Evolutionary conservation across 2,888 invertebrate species (phyloP).

Genomic region (Abrostola triplasia): DNA sequence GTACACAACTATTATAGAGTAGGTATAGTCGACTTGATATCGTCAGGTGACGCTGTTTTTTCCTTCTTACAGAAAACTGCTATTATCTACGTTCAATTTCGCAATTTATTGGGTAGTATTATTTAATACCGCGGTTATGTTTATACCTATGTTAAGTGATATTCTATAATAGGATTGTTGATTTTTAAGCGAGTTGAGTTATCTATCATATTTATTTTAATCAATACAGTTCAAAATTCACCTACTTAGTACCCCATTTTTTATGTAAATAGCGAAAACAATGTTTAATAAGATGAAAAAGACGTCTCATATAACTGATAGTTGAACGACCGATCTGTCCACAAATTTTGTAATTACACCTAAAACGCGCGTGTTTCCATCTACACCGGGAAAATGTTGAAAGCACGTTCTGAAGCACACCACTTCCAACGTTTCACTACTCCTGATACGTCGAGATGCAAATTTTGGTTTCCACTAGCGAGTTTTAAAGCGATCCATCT

Average conservation of each 20-base stretch:
- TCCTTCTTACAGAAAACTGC: not conserved
- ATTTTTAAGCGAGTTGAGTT: too few relatives aligned
- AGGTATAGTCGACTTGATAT: slow-evolving; percentile 35
- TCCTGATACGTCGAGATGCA: slow-evolving; percentile 67
- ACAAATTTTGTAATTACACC: slow-evolving; percentile 43
- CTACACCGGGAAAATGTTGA: slow-evolving; percentile 36
- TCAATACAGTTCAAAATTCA: too few relatives aligned
- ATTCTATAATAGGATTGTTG: too few relatives aligned
- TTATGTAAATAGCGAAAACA: too few relatives aligned
- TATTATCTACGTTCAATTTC: too few relatives aligned
- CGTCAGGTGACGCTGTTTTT: slow-evolving; percentile 30
- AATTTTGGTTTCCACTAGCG: slow-evolving; percentile 69
- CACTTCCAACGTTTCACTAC: slow-evolving; percentile 56
- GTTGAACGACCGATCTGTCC: slow-evolving; percentile 16
- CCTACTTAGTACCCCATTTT: too few relatives aligned
- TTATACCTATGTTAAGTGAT: too few relatives aligned
- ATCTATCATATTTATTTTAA: too few relatives aligned
- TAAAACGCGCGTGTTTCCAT: slow-evolving; percentile 28
- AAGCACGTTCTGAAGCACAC: slow-evolving; percentile 42
- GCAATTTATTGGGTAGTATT: too few relatives aligned
- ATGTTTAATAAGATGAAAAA: slow-evolving; percentile 4
- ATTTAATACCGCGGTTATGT: too few relatives aligned
- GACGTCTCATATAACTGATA: not conserved
- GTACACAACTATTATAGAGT: slow-evolving; percentile 39
- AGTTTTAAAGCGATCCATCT: slow-evolving; percentile 75